phyloP scores from a whole-genome alignment of 2,113 vertebrate genomes.

The Rhinichthys klamathensis region DNA sequence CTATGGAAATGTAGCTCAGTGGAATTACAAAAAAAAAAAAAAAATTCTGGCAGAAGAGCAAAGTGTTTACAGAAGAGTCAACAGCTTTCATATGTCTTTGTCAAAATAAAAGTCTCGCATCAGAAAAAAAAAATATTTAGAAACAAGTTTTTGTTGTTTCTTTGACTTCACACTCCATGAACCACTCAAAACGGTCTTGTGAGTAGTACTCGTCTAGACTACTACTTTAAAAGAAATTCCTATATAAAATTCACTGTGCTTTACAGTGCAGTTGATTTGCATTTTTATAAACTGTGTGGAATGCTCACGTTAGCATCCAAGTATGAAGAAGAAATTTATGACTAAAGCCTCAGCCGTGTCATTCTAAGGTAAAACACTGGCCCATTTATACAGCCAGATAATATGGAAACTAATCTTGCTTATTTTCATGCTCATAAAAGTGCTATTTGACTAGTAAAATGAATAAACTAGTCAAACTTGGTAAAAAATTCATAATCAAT shows the following conservation, averaged over 20 bases:
- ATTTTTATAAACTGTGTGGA: slow-evolving; percentile 10
- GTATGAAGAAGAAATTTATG: slow-evolving; percentile 5
- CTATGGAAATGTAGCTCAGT: too few species aligned
- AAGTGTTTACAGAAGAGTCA: too few species aligned
- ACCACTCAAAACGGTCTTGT: too few species aligned
- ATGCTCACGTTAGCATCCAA: neutral
- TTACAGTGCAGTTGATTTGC: neutral
- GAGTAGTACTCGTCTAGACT: neutral
- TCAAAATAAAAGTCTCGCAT: too few species aligned
- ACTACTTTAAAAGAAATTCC: neutral
- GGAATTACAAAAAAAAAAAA: too few species aligned
- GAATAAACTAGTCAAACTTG: neutral
- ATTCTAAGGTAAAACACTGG: neutral
- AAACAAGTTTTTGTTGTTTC: too few species aligned
- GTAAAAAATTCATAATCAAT: neutral
- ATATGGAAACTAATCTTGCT: slow-evolving; percentile 17
- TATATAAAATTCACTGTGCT: slow-evolving; percentile 13
- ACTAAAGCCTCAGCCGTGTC: neutral
- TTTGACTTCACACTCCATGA: too few species aligned
- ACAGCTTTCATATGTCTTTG: too few species aligned
- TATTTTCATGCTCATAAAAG: slow-evolving; percentile 4
- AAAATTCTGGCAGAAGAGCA: too few species aligned
- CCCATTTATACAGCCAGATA: slow-evolving; percentile 4
- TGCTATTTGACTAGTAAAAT: slow-evolving; percentile 18
- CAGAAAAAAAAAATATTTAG: too few species aligned